Evolutionary conservation across 2,888 invertebrate species (phyloP).

Genomic region (Drosophila atroscutellata): DNA sequence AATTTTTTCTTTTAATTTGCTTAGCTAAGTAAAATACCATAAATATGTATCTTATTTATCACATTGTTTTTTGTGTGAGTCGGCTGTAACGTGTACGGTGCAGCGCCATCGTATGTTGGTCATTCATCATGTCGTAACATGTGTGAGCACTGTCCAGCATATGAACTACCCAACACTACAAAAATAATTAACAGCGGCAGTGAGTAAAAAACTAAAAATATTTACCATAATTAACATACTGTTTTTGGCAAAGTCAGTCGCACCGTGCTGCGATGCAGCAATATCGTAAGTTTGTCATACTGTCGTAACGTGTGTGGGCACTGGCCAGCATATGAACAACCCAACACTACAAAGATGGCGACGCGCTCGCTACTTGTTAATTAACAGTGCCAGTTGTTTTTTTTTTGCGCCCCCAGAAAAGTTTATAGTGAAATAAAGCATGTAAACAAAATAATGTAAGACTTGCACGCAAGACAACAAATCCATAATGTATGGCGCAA

Average conservation of each 20-base stretch:
- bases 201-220: not conserved
- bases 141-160: constrained; percentile 5
- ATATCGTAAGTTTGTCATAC: not conserved
- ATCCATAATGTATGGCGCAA: constrained; percentile 50
- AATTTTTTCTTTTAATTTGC: not conserved
- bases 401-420: constrained; percentile 60
- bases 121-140: constrained; percentile 24
- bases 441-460: constrained; percentile 52
- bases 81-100: constrained; percentile 6
- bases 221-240: not conserved
- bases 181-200: constrained; percentile 74
- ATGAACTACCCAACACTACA: constrained; percentile 61
- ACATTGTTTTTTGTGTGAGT: not conserved
- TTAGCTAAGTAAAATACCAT: too few species aligned
- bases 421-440: constrained; percentile 48
- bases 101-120: not conserved
- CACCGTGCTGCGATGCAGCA: constrained; percentile 13
- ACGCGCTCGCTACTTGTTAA: constrained; percentile 79
- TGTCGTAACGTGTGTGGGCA: constrained; percentile 34
- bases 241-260: not conserved
- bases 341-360: constrained; percentile 76
- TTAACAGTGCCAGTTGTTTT: constrained; percentile 76
- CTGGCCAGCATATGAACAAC: constrained; percentile 49
- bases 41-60: not conserved
- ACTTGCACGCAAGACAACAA: constrained; percentile 22